These are phyloP conservation scores for Aspidoscelis tigris DNA, from an alignment of 2,113 vertebrate species.

Conservation along the genomic window DNA sequence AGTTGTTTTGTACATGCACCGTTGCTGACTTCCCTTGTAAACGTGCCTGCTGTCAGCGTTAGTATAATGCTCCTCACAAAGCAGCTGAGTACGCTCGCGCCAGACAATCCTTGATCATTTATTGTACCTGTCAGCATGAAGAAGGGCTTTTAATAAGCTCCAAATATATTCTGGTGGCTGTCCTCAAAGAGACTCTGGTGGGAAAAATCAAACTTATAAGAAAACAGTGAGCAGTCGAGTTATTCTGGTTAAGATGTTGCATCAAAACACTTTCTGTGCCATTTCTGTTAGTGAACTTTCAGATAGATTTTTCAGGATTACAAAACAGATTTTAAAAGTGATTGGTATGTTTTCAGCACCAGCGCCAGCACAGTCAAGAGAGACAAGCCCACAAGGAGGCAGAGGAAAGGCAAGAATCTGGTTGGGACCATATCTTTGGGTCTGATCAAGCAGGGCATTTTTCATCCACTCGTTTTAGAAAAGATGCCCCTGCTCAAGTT, in stretches of 20 bases:
- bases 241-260: conserved; percentile 46
- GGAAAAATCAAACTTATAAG: conserved; percentile 58
- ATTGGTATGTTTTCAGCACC: not conserved
- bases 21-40: conserved; percentile 52
- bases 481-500: too few relatives aligned
- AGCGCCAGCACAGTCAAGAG: too few relatives aligned
- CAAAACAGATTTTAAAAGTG: conserved; percentile 7
- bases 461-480: too few relatives aligned
- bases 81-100: conserved; percentile 51
- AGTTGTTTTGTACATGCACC: conserved; percentile 39
- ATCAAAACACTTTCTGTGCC: conserved; percentile 50
- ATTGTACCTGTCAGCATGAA: conserved; percentile 61
- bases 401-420: too few relatives aligned
- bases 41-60: conserved; percentile 59
- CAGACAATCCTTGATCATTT: conserved; percentile 66
- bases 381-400: too few relatives aligned
- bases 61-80: conserved; percentile 65
- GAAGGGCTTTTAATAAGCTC: conserved; percentile 72
- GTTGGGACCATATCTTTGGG: too few relatives aligned
- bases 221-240: conserved; percentile 48
- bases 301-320: conserved; percentile 1
- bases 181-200: conserved; percentile 66
- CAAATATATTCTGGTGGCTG: conserved; percentile 63
- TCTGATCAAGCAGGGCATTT: too few relatives aligned
- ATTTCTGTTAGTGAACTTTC: conserved; percentile 32